Conservation (phyloP, 1,140 invertebrate genomes). For the Lucilia cuprina region DNA sequence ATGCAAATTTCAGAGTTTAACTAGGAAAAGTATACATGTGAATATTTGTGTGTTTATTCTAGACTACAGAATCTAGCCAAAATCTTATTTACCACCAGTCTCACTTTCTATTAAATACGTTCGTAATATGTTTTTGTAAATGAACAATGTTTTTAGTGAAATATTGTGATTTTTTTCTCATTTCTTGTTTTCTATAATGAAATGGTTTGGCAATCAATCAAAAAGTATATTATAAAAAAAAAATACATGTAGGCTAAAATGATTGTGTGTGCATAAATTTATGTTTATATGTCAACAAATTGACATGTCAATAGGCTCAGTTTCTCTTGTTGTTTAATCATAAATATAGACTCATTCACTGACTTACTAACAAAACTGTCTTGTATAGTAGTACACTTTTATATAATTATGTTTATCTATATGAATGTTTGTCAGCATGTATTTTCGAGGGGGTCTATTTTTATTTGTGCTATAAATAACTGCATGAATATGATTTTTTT, state of each 20-base stretch:
- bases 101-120: too few relatives aligned
- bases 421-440: background rate
- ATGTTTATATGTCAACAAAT: slow-evolving; percentile 23
- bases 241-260: background rate
- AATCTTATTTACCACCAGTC: too few relatives aligned
- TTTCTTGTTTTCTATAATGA: background rate
- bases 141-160: slow-evolving; percentile 8
- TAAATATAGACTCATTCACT: background rate
- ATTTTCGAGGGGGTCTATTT: too few relatives aligned
- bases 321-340: background rate
- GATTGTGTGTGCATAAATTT: background rate
- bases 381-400: background rate
- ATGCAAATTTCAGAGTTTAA: too few relatives aligned
- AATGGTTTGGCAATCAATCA: slow-evolving; percentile 30
- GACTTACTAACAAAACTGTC: background rate
- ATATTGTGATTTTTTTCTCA: background rate
- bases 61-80: too few relatives aligned
- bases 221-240: background rate
- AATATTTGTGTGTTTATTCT: too few relatives aligned
- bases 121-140: background rate
- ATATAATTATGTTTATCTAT: background rate
- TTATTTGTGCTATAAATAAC: background rate
- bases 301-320: slow-evolving; percentile 24
- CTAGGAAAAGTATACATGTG: too few relatives aligned
- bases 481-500: background rate